phyloP scores from a whole-genome alignment of 1,140 invertebrate species.

The Drosophila bocqueti region DNA sequence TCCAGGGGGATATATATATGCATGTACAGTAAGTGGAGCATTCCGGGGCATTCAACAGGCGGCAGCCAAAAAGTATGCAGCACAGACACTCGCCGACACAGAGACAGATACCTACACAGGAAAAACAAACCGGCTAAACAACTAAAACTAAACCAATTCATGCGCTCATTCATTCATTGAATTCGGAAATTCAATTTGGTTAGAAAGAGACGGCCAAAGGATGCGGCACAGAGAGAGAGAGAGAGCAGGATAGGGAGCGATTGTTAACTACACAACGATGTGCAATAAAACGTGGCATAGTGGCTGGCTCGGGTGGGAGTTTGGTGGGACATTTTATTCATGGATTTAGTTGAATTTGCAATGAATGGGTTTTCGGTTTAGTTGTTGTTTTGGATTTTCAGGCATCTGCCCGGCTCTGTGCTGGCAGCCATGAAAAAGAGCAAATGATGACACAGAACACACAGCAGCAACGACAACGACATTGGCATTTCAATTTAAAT shows the following conservation, averaged over 20 bases:
- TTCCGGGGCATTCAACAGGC: conserved; percentile 69
- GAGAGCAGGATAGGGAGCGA: conserved; percentile 18
- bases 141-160: conserved; percentile 81
- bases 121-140: conserved; percentile 73
- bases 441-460: conserved; percentile 72
- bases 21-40: conserved; percentile 17
- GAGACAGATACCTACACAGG: conserved; percentile 1
- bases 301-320: conserved; percentile 3
- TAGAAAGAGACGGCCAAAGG: conserved; percentile 35
- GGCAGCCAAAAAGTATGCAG: conserved; percentile 74
- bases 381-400: conserved; percentile 29
- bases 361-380: conserved; percentile 79
- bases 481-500: conserved; percentile 76
- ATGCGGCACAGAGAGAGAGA: conserved; percentile 16
- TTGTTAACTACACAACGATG: conserved; percentile 75
- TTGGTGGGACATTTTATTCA: conserved; percentile 77
- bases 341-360: conserved; percentile 83
- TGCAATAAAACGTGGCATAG: conserved; percentile 73
- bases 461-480: conserved; percentile 26
- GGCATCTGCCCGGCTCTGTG: conserved; percentile 25
- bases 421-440: conserved; percentile 63
- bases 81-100: conserved; percentile 12
- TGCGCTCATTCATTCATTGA: conserved; percentile 76
- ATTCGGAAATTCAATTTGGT: conserved; percentile 82
- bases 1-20: conserved; percentile 18